Evolutionary conservation across 2,888 invertebrate species (phyloP).

Genomic region (Pyrrhosoma nymphula): DNA sequence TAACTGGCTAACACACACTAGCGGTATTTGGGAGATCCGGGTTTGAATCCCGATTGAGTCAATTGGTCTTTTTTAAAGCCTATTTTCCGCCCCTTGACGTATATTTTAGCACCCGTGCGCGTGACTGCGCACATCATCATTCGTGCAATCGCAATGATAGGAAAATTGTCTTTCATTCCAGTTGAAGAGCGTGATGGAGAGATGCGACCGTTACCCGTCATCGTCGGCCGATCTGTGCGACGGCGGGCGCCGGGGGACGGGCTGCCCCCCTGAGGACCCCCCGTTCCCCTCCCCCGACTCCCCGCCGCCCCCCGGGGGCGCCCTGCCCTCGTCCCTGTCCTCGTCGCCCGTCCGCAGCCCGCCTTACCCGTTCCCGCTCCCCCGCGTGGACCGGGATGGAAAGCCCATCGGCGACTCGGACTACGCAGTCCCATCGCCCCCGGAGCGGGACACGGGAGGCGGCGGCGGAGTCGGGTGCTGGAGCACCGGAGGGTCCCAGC

Average conservation of each 20-base stretch:
- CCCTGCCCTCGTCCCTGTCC: background rate
- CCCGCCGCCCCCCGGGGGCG: background rate
- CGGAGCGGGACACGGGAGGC: conserved; percentile 81
- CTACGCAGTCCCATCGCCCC: conserved; percentile 85
- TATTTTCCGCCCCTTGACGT: too few species aligned
- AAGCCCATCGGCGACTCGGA: conserved; percentile 81
- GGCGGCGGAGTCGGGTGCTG: conserved; percentile 71
- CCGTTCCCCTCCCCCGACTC: background rate
- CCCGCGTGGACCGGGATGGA: conserved; percentile 83
- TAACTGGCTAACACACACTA: too few species aligned
- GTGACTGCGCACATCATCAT: too few species aligned
- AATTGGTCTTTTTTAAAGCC: too few species aligned
- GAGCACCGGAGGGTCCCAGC: conserved; percentile 74
- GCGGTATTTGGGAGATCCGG: too few species aligned
- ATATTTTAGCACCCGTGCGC: too few species aligned
- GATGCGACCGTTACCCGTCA: conserved; percentile 82
- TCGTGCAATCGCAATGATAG: too few species aligned
- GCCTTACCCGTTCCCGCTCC: conserved; percentile 79
- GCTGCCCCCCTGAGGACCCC: background rate
- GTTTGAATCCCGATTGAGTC: too few species aligned
- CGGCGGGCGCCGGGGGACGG: background rate
- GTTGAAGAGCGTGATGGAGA: conserved; percentile 86
- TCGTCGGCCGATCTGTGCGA: conserved; percentile 72
- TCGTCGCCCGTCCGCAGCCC: conserved; percentile 73
- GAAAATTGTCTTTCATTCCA: conserved; percentile 75